phyloP scores from a whole-genome alignment of 2,888 invertebrate species.

The Eupithecia centaureata region DNA sequence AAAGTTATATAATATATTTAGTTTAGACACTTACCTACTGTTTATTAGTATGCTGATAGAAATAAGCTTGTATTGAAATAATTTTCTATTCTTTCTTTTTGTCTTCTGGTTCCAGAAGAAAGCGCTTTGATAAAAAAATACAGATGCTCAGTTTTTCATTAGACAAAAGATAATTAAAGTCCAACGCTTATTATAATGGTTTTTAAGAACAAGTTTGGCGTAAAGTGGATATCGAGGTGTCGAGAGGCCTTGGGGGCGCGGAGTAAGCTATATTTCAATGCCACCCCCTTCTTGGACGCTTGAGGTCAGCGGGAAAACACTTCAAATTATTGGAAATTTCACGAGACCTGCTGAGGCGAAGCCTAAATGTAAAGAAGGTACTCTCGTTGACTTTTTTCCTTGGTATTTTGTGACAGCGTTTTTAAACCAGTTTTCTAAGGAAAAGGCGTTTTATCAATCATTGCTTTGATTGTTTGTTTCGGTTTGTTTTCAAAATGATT shows the following conservation, averaged over 20 bases:
- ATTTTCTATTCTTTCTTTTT: no score
- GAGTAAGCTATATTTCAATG: constrained; percentile 70
- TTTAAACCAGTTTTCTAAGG: background rate
- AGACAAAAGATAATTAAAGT: constrained; percentile 5
- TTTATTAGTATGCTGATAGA: no score
- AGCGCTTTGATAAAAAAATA: background rate
- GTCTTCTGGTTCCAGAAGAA: background rate
- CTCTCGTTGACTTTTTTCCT: constrained; percentile 19
- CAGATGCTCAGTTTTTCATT: background rate
- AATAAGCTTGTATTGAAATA: no score
- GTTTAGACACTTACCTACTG: no score
- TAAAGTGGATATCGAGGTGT: constrained; percentile 49
- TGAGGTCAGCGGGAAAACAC: constrained; percentile 55
- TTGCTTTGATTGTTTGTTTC: background rate
- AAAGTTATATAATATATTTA: no score
- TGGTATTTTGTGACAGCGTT: background rate
- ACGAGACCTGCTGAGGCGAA: constrained; percentile 47
- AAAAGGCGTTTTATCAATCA: background rate
- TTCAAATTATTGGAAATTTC: constrained; percentile 67
- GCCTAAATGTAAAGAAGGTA: constrained; percentile 28
- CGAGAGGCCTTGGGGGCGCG: constrained; percentile 55
- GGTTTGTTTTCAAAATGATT: background rate
- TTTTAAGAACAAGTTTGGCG: constrained; percentile 33
- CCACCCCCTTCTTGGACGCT: constrained; percentile 39
- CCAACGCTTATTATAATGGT: constrained; percentile 6